Evolutionary conservation across 2,888 invertebrate genomes (phyloP).

Genomic region (Xestia rhomboidea): DNA sequence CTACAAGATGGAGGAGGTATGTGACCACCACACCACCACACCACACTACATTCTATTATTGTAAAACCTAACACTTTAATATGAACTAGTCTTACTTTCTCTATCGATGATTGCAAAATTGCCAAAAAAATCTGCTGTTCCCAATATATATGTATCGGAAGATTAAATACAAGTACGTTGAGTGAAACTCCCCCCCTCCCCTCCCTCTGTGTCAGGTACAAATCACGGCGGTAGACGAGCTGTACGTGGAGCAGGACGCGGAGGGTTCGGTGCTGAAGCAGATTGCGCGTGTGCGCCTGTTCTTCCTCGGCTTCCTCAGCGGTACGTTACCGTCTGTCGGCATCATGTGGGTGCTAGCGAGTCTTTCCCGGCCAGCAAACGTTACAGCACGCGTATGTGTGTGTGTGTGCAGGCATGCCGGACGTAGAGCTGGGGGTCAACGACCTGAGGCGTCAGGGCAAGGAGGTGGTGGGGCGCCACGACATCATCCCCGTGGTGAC

Average conservation of each 20-base stretch:
- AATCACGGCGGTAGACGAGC: conserved; percentile 97
- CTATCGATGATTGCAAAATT: background rate
- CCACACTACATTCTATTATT: background rate
- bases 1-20: conserved; percentile 97
- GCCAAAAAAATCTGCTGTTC: background rate
- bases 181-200: background rate
- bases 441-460: conserved; percentile 99
- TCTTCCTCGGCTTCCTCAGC: conserved; percentile 98
- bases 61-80: background rate
- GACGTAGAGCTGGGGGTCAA: conserved; percentile 99
- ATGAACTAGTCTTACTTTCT: background rate
- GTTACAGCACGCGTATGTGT: conserved; percentile 5
- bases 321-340: conserved; percentile 86
- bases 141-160: background rate
- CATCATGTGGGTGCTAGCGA: background rate
- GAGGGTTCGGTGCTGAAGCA: conserved; percentile 96
- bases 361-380: background rate
- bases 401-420: conserved; percentile 94
- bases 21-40: background rate
- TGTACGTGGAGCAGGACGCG: conserved; percentile 96
- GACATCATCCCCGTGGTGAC: conserved; percentile 99
- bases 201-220: conserved; percentile 91
- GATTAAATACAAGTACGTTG: background rate
- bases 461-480: conserved; percentile 99
- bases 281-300: conserved; percentile 98